Conservation (phyloP, 2,113 vertebrate species). For the Trichechus manatus region DNA sequence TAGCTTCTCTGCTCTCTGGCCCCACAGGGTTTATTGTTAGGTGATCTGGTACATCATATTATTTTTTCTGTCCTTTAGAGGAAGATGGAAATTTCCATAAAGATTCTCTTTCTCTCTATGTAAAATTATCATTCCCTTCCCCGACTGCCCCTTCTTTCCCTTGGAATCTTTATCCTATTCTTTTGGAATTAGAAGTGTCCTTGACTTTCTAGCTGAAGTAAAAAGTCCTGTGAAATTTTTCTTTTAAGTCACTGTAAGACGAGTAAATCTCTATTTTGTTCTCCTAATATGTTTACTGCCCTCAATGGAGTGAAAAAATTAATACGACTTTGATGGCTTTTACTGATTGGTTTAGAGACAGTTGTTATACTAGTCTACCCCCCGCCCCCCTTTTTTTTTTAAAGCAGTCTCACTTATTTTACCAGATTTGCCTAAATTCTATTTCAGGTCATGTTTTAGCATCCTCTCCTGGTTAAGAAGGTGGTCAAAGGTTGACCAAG, state of each 20-base stretch:
- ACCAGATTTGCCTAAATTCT: not conserved
- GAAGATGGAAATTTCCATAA: slow-evolving; percentile 61
- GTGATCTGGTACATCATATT: slow-evolving; percentile 34
- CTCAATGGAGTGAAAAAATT: not conserved
- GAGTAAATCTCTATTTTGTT: not conserved
- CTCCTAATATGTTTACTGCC: not conserved
- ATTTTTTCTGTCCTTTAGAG: slow-evolving; percentile 32
- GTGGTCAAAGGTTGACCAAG: not conserved
- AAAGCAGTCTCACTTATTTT: not conserved
- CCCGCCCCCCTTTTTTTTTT: not conserved
- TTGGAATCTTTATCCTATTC: slow-evolving; percentile 39
- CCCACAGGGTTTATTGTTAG: slow-evolving; percentile 33
- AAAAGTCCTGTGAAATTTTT: not conserved
- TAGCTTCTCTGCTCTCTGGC: slow-evolving; percentile 28
- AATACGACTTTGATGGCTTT: not conserved
- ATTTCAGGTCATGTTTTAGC: slow-evolving; percentile 22
- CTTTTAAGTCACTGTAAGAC: not conserved
- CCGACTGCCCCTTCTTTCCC: not conserved
- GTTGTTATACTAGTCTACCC: not conserved
- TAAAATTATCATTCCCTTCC: not conserved
- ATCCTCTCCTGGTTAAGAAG: not conserved
- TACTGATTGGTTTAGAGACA: not conserved
- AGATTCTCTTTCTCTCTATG: slow-evolving; percentile 5
- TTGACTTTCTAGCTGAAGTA: not conserved
- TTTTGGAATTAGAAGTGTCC: slow-evolving; percentile 44